Evolutionary conservation across 2,797 vertebrate species (phyloP).

Genomic region (Bovichtus variegatus): DNA sequence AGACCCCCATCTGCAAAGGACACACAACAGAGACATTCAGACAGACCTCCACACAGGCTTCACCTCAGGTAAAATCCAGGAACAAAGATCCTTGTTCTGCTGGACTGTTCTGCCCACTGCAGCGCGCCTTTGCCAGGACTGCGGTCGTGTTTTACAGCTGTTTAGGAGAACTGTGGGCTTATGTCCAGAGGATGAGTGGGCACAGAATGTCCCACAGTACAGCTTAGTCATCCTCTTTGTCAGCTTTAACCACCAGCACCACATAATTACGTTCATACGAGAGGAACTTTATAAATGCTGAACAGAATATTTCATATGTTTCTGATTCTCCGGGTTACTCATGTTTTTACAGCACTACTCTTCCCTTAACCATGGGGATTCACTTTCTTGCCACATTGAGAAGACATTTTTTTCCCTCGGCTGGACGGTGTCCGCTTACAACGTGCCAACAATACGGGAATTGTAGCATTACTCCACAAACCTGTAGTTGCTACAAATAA

Average conservation of each 20-base stretch:
- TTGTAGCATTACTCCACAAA: conserved; percentile 41
- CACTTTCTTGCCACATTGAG: conserved; percentile 68
- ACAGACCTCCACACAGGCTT: conserved; percentile 22
- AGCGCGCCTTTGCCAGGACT: conserved; percentile 58
- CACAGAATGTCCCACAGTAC: conserved; percentile 72
- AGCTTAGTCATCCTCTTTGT: conserved; percentile 83
- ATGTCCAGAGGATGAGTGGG: conserved; percentile 74
- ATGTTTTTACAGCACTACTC: conserved; percentile 73
- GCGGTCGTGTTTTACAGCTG: conserved; percentile 73
- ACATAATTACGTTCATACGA: conserved; percentile 69
- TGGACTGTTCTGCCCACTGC: conserved; percentile 58
- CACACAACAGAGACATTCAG: conserved; percentile 73
- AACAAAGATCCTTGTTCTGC: conserved; percentile 81
- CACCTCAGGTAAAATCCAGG: conserved; percentile 57
- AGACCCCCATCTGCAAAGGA: conserved; percentile 93
- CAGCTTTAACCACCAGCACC: conserved; percentile 67
- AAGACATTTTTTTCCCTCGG: conserved; percentile 47
- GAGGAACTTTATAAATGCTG: conserved; percentile 65
- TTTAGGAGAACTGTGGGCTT: conserved; percentile 68
- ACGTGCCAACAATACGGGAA: conserved; percentile 43
- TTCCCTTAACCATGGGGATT: conserved; percentile 62
- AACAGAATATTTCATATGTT: conserved; percentile 76
- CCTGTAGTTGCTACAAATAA: conserved; percentile 36
- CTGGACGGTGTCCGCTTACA: conserved; percentile 53
- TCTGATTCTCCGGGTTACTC: conserved; percentile 72